Evolutionary conservation across 2,888 invertebrate genomes (phyloP), one percentile per base, ranked within the genome.

Genomic region (Aspidapion aeneum): DNA sequence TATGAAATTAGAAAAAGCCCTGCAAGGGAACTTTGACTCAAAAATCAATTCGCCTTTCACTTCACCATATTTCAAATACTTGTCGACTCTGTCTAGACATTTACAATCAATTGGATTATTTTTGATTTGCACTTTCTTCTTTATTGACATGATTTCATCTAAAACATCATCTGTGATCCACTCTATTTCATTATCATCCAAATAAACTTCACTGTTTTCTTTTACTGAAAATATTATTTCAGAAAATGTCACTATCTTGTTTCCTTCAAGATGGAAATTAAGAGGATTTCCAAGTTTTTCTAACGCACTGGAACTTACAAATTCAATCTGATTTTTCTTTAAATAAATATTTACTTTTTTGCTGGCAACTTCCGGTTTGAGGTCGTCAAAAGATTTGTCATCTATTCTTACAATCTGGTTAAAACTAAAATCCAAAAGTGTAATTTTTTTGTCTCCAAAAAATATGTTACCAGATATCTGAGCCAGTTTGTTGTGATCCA

Each of bases 91-190:
- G 21, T 70, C 63, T 16, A 73, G 7, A 62, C 75, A 75, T 16
- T 67, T 63, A 60, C 75, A 75, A 16, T 59, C 57, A 2, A 75
- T 50, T 0, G 74, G 74, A 65, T 75, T 75, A 3, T 68, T 62
- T 20, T 60, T 48, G 1, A 72, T 35, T 56, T 70, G 64, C 56
- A 74, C 22, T 16, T 63, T 63, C n/a, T 70, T 70, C 0, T 65
- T 58, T 1, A 63, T 67, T 12, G 19, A 63, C 19, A 62, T 65
- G 22, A 74, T 58, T 16, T 58, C 57, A 1, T 70, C 66, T 7
- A 73, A 51, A n/a, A 72, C 68, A 55, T 73, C 72, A 58, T 72
- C 70, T 1, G 71, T 58, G 7, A 75, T 59, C 59, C 73, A 73
- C 7, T 35, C 63, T 12, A 75, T 65, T 55, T 57, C 18, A 58